These are phyloP conservation scores for Sprattus sprattus DNA, from an alignment of 2,113 vertebrate genomes.

Conservation along the genomic window DNA sequence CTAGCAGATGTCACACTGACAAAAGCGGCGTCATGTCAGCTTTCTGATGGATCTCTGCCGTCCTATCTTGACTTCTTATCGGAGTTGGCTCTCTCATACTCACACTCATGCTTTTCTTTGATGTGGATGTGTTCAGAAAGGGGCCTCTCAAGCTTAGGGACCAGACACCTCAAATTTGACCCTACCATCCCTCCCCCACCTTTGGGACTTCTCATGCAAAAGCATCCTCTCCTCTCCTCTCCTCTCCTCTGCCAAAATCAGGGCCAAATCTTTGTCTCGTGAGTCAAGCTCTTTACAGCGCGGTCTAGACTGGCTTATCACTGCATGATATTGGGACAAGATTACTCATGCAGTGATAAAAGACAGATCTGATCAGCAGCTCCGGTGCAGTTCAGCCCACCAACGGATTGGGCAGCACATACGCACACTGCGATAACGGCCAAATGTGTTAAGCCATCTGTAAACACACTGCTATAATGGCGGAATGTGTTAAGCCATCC, in stretches of 20 bases:
- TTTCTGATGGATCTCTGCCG: not conserved
- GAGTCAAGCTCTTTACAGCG: not conserved
- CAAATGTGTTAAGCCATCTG: not conserved
- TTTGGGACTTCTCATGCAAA: not conserved
- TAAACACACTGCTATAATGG: not conserved
- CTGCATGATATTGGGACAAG: not conserved
- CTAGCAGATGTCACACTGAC: not conserved
- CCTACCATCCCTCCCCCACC: not conserved
- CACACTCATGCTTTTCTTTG: not conserved
- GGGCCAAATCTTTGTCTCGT: not conserved
- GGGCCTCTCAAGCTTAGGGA: not conserved
- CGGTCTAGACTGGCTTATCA: not conserved
- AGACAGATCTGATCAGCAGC: not conserved
- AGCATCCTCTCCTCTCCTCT: not conserved
- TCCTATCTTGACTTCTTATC: not conserved
- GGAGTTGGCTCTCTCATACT: not conserved
- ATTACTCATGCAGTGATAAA: not conserved
- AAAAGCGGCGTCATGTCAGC: not conserved
- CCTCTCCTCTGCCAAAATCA: not conserved
- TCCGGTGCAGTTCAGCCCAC: not conserved
- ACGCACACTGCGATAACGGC: not conserved
- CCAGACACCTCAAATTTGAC: not conserved
- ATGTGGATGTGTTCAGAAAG: not conserved
- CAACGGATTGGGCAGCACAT: too few species aligned
- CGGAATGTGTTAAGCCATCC: not conserved